Evolutionary conservation across 2,888 invertebrate genomes (phyloP).

Genomic region (Caenorhabditis afra): DNA sequence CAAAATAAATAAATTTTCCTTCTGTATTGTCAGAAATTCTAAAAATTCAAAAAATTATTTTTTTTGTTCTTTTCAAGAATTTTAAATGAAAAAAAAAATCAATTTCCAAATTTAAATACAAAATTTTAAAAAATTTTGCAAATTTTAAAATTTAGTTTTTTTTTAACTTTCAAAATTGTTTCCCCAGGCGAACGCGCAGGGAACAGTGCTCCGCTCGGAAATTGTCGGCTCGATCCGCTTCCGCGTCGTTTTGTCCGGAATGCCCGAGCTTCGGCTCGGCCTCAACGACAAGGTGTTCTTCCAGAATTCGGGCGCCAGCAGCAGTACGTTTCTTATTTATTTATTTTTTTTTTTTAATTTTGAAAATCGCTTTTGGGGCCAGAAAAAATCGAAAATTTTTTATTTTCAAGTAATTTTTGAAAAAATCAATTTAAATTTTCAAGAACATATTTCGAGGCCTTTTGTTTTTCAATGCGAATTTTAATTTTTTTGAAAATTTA

Average conservation of each 20-base stretch:
- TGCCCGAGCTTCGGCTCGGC: conserved; percentile 96
- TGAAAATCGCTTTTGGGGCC: not conserved
- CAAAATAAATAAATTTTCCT: no score
- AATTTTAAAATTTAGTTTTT: no score
- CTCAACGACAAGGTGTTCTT: conserved; percentile 97
- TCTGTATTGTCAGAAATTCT: no score
- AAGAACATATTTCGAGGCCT: no score
- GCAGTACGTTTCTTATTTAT: conserved; percentile 51
- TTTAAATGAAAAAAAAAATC: no score
- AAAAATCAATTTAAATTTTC: conserved; percentile 4
- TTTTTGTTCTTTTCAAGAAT: no score
- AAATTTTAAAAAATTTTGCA: no score
- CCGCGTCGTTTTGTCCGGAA: conserved; percentile 97
- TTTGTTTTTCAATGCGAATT: not conserved
- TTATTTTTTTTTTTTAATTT: no score
- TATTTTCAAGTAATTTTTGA: not conserved
- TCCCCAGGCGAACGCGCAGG: conserved; percentile 91
- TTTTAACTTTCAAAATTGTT: no score
- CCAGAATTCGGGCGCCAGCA: conserved; percentile 90
- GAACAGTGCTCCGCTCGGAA: conserved; percentile 95
- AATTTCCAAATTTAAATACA: no score
- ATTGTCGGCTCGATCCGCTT: conserved; percentile 98
- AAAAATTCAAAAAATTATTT: no score
- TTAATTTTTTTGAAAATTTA: no score
- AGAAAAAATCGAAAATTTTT: not conserved